Conservation (phyloP, 1,140 invertebrate species). For the Teleopsis dalmanni region DNA sequence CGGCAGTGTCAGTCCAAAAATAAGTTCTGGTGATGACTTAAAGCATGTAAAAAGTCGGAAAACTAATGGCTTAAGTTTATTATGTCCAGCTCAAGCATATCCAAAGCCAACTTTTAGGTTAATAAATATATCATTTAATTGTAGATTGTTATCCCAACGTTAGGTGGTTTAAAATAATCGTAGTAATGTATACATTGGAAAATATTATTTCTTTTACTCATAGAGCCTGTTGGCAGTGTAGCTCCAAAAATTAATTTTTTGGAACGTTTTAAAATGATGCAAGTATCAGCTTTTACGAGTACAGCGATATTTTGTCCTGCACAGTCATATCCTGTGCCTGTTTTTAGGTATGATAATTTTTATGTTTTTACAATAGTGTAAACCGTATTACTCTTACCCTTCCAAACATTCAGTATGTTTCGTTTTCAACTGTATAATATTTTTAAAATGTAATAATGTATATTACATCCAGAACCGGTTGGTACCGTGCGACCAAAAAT, state of each 20-base stretch:
- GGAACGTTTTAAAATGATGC: constrained; percentile 49
- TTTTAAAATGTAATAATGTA: no score
- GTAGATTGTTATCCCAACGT: no score
- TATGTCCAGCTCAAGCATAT: constrained; percentile 56
- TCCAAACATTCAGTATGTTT: no score
- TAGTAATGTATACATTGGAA: neutral
- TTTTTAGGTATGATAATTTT: constrained; percentile 50
- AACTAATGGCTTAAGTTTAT: constrained; percentile 57
- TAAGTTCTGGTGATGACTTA: constrained; percentile 48
- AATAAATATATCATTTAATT: constrained; percentile 12
- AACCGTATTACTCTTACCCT: neutral
- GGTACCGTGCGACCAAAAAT: constrained; percentile 68
- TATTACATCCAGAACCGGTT: constrained; percentile 57
- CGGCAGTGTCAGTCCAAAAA: constrained; percentile 62
- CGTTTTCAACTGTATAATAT: no score
- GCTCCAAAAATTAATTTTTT: constrained; percentile 55
- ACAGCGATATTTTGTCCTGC: constrained; percentile 57
- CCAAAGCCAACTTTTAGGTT: constrained; percentile 54
- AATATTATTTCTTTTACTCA: neutral
- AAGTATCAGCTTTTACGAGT: constrained; percentile 20
- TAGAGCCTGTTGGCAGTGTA: constrained; percentile 64
- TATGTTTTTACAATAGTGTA: neutral
- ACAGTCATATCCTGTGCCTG: constrained; percentile 58
- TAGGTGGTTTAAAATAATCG: neutral
- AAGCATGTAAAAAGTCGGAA: constrained; percentile 54